A percentile compares a stretch with the other conserved stretches of the same genome.
phyloP scores from a whole-genome alignment of 1,140 invertebrate species.

The Anastrepha obliqua region DNA sequence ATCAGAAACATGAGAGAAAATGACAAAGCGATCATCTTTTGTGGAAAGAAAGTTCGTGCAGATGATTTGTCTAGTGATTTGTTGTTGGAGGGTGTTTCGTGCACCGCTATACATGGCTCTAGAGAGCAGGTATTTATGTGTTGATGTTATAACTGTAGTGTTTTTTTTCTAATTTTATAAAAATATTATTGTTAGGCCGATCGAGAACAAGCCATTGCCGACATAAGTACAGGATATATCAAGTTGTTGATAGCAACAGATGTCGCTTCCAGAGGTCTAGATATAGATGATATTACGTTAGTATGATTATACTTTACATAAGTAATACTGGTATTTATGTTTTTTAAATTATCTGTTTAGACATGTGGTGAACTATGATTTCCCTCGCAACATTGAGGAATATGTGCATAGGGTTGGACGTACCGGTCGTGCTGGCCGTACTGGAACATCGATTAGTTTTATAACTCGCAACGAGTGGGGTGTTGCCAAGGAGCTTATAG shows the following conservation, averaged over 20 bases:
- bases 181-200: constrained; percentile 75
- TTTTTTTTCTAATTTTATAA: not conserved
- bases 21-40: constrained; percentile 92
- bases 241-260: constrained; percentile 95
- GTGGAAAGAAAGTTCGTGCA: constrained; percentile 87
- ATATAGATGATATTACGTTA: constrained; percentile 93
- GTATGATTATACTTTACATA: constrained; percentile 69
- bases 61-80: constrained; percentile 89
- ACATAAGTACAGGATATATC: constrained; percentile 85
- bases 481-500: constrained; percentile 87
- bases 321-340: not conserved
- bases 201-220: constrained; percentile 88
- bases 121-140: constrained; percentile 80
- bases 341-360: constrained; percentile 55
- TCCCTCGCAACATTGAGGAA: constrained; percentile 92
- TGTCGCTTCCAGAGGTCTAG: constrained; percentile 92
- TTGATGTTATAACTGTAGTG: not conserved
- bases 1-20: constrained; percentile 77
- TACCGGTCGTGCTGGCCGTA: constrained; percentile 90
- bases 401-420: constrained; percentile 92
- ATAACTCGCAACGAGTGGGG: constrained; percentile 88
- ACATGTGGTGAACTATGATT: constrained; percentile 90
- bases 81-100: constrained; percentile 79
- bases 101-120: constrained; percentile 91
- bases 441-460: constrained; percentile 86